phyloP scores from a whole-genome alignment of 1,140 invertebrate genomes.

The Camponotus vicinus region DNA sequence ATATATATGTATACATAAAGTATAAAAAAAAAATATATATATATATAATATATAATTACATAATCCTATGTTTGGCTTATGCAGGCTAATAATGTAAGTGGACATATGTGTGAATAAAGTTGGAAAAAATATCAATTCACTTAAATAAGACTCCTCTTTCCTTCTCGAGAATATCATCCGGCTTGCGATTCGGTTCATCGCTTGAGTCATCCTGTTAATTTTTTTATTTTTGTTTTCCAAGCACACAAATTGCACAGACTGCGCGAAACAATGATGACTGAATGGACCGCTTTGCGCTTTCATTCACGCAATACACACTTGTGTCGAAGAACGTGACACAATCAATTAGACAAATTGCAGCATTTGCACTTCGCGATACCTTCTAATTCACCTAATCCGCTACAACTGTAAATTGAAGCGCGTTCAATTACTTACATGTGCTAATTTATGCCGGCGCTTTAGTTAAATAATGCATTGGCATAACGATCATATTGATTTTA shows the following conservation, averaged over 20 bases:
- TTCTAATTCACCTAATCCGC: constrained; percentile 33
- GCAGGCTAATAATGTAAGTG: constrained; percentile 85
- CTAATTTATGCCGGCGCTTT: constrained; percentile 35
- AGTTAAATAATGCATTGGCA: constrained; percentile 18
- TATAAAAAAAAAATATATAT: constrained; percentile 52
- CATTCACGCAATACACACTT: constrained; percentile 48
- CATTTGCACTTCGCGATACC: constrained; percentile 30
- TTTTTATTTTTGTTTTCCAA: background rate
- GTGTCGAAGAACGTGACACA: constrained; percentile 29
- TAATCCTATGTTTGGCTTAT: constrained; percentile 86
- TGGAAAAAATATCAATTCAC: constrained; percentile 68
- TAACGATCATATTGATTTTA: constrained; percentile 5
- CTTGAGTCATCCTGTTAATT: constrained; percentile 10
- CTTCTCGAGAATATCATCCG: constrained; percentile 24
- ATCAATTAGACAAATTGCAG: constrained; percentile 33
- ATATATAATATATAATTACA: constrained; percentile 78
- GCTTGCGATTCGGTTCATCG: constrained; percentile 17
- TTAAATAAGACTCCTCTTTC: constrained; percentile 45
- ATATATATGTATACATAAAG: constrained; percentile 78
- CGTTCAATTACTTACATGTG: constrained; percentile 31
- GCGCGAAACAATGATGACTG: background rate
- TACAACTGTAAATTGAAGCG: constrained; percentile 15
- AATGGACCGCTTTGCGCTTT: constrained; percentile 48
- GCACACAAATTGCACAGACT: constrained; percentile 28
- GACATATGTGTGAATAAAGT: constrained; percentile 87